Evolutionary conservation across 2,113 vertebrate genomes (phyloP), one percentile per base, ranked within the genome.

Genomic region (Macquaria australasica): DNA sequence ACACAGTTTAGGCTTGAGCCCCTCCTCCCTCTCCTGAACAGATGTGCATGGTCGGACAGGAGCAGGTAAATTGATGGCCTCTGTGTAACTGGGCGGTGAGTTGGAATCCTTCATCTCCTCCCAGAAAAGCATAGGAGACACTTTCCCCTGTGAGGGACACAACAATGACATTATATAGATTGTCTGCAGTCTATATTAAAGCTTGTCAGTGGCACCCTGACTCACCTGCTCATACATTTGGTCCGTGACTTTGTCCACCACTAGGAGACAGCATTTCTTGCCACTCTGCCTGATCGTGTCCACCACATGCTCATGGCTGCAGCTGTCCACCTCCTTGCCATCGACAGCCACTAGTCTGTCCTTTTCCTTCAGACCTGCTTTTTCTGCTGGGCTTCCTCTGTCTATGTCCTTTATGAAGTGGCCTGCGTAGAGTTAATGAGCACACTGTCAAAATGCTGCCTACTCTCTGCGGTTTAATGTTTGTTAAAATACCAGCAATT

Each of bases 311-410:
- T 97, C 95, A 14, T 99, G 98, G 31, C 93, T 93, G 20, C 93
- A 91, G 37, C 71, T 34, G 5, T 96, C 93, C 86, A 98, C 95
- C 28, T 90, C 90, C 43, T 96, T 76, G 0, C 97, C 97, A 0
- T 97, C 96, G 79, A 99, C 97, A 51, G 97, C 97, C 15, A 99
- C 94, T 6, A 99, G 51, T 55, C 96, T 94, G 85, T 99, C 98
- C 25, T 93, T 93, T 31, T 97, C 94, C 92, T 95, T 96, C 87
- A 99, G 93, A 7, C 94, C 96, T 0, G 92, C 97, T 64, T 53
- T 85, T 34, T 96, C 96, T n/a, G 98, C 98, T 41, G 98, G 95
- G 81, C 98, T 96, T 50, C 89, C 96, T 6, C 90, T 64, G 28
- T 98, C 97, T 62, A 99, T 94, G 23, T 97, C 96, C 89, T 93